A percentile compares a stretch with the other conserved stretches of the same genome.
Evolutionary conservation across 2,113 vertebrate species (phyloP).

Genomic region (Agapornis roseicollis): DNA sequence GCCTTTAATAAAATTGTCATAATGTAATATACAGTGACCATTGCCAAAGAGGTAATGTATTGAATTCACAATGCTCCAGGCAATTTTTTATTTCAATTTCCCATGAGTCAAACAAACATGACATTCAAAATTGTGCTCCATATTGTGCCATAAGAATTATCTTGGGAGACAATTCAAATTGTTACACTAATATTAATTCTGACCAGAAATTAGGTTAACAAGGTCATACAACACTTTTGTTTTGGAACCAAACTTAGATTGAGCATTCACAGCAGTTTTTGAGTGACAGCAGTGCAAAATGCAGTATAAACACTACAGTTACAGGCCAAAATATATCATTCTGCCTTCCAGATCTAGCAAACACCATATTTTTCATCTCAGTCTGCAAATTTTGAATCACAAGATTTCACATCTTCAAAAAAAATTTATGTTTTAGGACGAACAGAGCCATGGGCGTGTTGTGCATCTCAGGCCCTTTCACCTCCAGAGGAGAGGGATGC

Average conservation of each 20-base stretch:
- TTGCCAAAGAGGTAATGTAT: not conserved
- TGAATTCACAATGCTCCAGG: not conserved
- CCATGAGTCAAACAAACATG: conserved; percentile 23
- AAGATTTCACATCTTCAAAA: not conserved
- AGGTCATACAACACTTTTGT: not conserved
- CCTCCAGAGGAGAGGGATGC: not conserved
- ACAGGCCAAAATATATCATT: not conserved
- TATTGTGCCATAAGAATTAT: not conserved
- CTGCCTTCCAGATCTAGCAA: not conserved
- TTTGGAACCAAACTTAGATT: not conserved
- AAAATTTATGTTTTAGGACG: not conserved
- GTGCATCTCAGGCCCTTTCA: not conserved
- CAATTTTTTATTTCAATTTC: conserved; percentile 45
- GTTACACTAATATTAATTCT: conserved; percentile 18
- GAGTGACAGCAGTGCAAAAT: not conserved
- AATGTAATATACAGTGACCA: conserved; percentile 13
- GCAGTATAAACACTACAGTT: not conserved
- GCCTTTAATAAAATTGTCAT: not conserved
- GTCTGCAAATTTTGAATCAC: not conserved
- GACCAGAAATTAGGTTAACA: conserved; percentile 31
- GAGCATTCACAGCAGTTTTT: not conserved
- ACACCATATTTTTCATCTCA: not conserved
- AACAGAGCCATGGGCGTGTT: fast-evolving
- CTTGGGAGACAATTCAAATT: conserved; percentile 14
- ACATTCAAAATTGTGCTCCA: conserved; percentile 14